These are phyloP conservation scores for Lobophora halterata DNA, from an alignment of 2,888 invertebrate genomes.

Conservation along the genomic window DNA sequence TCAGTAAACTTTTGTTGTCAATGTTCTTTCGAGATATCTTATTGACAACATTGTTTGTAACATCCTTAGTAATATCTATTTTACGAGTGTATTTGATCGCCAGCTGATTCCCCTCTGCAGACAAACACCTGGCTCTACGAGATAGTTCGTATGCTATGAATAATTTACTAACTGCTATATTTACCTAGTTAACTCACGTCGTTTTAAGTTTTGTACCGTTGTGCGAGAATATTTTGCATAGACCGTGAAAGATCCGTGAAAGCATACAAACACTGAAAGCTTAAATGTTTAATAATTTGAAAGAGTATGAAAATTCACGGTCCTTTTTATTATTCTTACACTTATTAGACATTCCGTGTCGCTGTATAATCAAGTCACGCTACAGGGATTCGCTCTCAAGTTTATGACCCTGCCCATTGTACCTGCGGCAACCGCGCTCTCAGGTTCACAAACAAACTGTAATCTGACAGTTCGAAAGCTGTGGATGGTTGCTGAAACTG, in stretches of 20 bases:
- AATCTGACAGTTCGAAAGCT: conserved; percentile 28
- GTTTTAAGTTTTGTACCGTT: conserved; percentile 17
- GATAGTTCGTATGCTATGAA: conserved; percentile 28
- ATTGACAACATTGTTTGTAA: conserved; percentile 19
- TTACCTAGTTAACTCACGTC: conserved; percentile 20
- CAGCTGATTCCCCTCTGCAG: conserved; percentile 24
- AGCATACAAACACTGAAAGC: conserved; percentile 4
- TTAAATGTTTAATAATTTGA: conserved; percentile 10
- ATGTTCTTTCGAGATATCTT: conserved; percentile 3
- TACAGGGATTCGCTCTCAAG: conserved; percentile 43
- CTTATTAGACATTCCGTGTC: conserved; percentile 15
- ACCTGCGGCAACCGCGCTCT: conserved; percentile 18
- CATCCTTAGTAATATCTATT: conserved; percentile 13
- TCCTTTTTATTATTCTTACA: conserved; percentile 14
- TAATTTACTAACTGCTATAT: conserved; percentile 24
- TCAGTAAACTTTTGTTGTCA: conserved; percentile 1
- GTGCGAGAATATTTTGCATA: conserved; percentile 9
- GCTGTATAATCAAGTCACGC: conserved; percentile 18
- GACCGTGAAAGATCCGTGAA: conserved; percentile 1
- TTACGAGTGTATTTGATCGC: conserved; percentile 27
- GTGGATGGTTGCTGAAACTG: conserved; percentile 36
- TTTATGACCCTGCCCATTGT: conserved; percentile 34
- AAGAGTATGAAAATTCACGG: conserved; percentile 15
- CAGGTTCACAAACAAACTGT: conserved; percentile 22
- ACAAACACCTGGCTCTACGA: conserved; percentile 25